Percentiles rank a stretch among this genome's conserved stretches.
phyloP scores from a whole-genome alignment of 2,888 invertebrate species.

The Molanna angustata region DNA sequence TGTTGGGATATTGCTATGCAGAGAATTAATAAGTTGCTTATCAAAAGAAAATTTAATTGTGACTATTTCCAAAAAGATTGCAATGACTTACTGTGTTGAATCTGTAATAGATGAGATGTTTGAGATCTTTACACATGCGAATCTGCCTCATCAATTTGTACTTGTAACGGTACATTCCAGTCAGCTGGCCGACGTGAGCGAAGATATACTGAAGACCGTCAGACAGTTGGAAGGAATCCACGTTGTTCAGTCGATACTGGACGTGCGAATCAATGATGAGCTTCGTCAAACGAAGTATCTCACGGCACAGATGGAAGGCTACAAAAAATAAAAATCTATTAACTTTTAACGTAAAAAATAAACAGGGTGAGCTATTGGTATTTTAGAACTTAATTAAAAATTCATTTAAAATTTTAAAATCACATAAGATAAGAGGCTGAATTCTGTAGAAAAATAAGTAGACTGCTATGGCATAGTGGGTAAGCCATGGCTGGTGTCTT shows the following conservation, averaged over 20 bases:
- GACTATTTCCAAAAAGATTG: too few relatives aligned
- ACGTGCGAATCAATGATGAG: slow-evolving; percentile 99
- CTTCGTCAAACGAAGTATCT: slow-evolving; percentile 97
- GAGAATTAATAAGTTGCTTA: too few relatives aligned
- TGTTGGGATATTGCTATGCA: too few relatives aligned
- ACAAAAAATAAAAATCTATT: slow-evolving; percentile 34
- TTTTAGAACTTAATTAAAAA: too few relatives aligned
- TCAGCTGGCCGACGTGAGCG: slow-evolving; percentile 98
- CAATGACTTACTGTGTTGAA: slow-evolving; percentile 89
- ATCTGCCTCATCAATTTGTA: slow-evolving; percentile 99
- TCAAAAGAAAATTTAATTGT: too few relatives aligned
- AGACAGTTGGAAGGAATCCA: slow-evolving; percentile 97
- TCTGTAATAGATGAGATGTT: slow-evolving; percentile 98
- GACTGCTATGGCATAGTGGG: too few relatives aligned
- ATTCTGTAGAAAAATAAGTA: too few relatives aligned
- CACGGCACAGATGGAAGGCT: slow-evolving; percentile 99
- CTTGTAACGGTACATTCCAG: slow-evolving; percentile 99
- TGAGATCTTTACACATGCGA: slow-evolving; percentile 99
- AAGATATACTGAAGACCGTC: slow-evolving; percentile 99
- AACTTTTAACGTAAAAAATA: too few relatives aligned
- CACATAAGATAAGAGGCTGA: too few relatives aligned
- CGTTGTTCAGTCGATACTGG: slow-evolving; percentile 98
- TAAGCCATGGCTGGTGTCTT: too few relatives aligned
- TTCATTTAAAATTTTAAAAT: too few relatives aligned
- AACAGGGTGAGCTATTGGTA: too few relatives aligned